Evolutionary conservation across 1,140 invertebrate genomes (phyloP).

Genomic region (Drosophila lacteicornis): DNA sequence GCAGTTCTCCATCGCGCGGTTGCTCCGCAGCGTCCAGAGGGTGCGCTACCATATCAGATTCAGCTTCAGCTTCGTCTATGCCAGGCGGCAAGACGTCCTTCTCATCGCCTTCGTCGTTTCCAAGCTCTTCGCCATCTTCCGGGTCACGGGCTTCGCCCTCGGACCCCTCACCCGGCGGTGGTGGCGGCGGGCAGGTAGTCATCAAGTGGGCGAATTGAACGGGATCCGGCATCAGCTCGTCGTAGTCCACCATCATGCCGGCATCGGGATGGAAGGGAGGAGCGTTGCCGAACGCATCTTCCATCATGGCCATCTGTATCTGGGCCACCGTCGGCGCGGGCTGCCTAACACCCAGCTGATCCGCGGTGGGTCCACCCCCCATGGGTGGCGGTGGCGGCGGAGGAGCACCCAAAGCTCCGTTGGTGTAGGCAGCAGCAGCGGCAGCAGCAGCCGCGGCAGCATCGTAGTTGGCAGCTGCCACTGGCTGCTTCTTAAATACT

Average conservation of each 20-base stretch:
- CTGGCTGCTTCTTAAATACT: conserved; percentile 88
- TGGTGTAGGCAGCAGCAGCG: conserved; percentile 27
- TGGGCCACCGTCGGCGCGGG: conserved; percentile 76
- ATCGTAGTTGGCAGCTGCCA: conserved; percentile 25
- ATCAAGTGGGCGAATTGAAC: conserved; percentile 83
- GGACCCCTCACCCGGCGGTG: conserved; percentile 56
- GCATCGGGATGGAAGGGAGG: conserved; percentile 81
- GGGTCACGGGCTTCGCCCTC: conserved; percentile 24
- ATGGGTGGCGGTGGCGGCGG: conserved; percentile 49
- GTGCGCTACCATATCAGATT: conserved; percentile 67
- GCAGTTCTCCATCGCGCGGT: conserved; percentile 83
- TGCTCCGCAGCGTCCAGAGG: conserved; percentile 53
- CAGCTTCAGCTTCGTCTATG: conserved; percentile 76
- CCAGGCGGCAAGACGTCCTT: conserved; percentile 78
- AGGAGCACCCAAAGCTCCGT: conserved; percentile 53
- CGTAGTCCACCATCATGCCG: conserved; percentile 82
- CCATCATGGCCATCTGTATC: conserved; percentile 84
- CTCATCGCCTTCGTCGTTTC: conserved; percentile 28
- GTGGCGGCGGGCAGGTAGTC: conserved; percentile 77
- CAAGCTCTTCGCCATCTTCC: conserved; percentile 17
- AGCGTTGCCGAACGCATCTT: conserved; percentile 79
- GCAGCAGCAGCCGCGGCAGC: conserved; percentile 1
- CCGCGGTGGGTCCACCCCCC: conserved; percentile 12
- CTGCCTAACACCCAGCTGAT: conserved; percentile 31
- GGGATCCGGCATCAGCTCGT: conserved; percentile 84